Evolutionary conservation across 2,797 vertebrate genomes (phyloP), one percentile per base, ranked within the genome.

Genomic region (Sarcophilus harrisii): DNA sequence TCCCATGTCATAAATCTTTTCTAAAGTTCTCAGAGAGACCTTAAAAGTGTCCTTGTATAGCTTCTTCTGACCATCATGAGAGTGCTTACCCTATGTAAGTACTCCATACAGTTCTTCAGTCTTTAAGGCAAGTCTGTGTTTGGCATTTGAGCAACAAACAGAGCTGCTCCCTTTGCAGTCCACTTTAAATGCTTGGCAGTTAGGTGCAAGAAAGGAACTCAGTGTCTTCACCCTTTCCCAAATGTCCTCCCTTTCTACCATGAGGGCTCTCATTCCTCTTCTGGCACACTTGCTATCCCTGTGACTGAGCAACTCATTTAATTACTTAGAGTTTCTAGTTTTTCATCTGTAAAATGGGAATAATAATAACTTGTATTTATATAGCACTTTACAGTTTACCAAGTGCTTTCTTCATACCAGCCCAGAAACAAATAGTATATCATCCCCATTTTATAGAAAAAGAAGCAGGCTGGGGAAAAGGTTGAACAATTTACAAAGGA

Each of bases 281-380:
- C n/a, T 45, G 66, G 24, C 38, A 81, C n/a, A 45, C 18, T 81
- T 27, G 11, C 73, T 87, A 49, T 87, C 38, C 8, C n/a, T 45
- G 38, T 6, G 38, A 45, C 73, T 11, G 9, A 45, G 38, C 21
- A 27, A 87, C 3, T 5, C 38, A 87, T 27, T 45, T 21, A 66
- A 45, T 81, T 45, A 27, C 73, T 3, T 24, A 27, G n/a, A 45
- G 38, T 24, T 49, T 87, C 73, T 27, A 21, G 10, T 87, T 87
- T 27, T 87, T 38, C 24, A 49, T 73, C 66, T 73, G n/a, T 38
- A 38, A 73, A 73, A 73, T 38, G n/a, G 66, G 1, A 3, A 57
- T 59, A 2, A 29, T 30, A 0, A 0, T 16, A 21, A 57, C 58
- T 4, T 38, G 5, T 58, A 1, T 10, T 5, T 58, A 1, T 21